These are phyloP conservation scores for Parnassius apollo DNA, from an alignment of 2,888 invertebrate genomes.

Conservation along the genomic window DNA sequence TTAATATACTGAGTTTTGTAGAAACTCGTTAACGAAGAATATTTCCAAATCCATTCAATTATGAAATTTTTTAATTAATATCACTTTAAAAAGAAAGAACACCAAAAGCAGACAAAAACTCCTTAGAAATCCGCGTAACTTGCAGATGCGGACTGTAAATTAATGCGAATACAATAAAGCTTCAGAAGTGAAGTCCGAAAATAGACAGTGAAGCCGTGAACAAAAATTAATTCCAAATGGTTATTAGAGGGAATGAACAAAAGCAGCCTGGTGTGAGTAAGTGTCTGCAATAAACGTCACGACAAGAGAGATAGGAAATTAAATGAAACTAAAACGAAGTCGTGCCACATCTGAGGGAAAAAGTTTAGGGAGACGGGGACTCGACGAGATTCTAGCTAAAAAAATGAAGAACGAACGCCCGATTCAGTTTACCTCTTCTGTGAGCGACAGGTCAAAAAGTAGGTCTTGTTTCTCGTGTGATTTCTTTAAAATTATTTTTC, in stretches of 20 bases:
- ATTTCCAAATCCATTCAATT: conserved; percentile 77
- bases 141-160: conserved; percentile 77
- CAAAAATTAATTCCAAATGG: conserved; percentile 72
- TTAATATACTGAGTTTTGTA: conserved; percentile 61
- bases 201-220: conserved; percentile 61
- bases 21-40: conserved; percentile 69
- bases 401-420: conserved; percentile 58
- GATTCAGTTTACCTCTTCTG: conserved; percentile 66
- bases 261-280: conserved; percentile 59
- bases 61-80: conserved; percentile 81
- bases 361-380: conserved; percentile 49
- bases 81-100: conserved; percentile 78
- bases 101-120: conserved; percentile 74
- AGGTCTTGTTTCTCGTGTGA: conserved; percentile 46
- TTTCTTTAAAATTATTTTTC: conserved; percentile 34
- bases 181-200: conserved; percentile 57
- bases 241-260: conserved; percentile 70
- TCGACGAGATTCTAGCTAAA: conserved; percentile 46
- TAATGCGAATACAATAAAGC: conserved; percentile 79
- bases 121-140: conserved; percentile 75
- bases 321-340: conserved; percentile 76
- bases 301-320: conserved; percentile 75
- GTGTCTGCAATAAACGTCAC: conserved; percentile 70
- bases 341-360: conserved; percentile 64
- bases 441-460: conserved; percentile 63